Percentiles rank a stretch among this genome's conserved stretches.
phyloP scores from a whole-genome alignment of 1,140 invertebrate genomes.

The Drosophila kikkawai region DNA sequence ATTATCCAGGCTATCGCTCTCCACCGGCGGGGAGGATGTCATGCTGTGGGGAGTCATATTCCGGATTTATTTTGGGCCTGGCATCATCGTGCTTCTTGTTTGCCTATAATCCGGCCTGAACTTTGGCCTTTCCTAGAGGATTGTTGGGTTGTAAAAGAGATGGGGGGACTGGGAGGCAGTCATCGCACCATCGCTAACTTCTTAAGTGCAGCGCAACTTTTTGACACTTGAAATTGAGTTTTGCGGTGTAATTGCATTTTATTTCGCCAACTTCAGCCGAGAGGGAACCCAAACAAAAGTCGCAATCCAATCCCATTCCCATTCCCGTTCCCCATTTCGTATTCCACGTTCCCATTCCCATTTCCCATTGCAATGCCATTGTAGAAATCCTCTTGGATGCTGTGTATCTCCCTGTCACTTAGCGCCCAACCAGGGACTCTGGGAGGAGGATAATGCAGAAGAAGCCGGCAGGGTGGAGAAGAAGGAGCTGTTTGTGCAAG shows the following conservation, averaged over 20 bases:
- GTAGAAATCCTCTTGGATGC: conserved; percentile 16
- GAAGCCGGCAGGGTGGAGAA: background rate
- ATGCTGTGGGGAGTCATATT: conserved; percentile 48
- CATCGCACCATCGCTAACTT: conserved; percentile 56
- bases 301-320: conserved; percentile 41
- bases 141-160: background rate
- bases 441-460: background rate
- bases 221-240: conserved; percentile 83
- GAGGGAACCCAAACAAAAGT: conserved; percentile 51
- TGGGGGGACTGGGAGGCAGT: background rate
- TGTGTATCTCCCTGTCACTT: conserved; percentile 38
- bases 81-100: conserved; percentile 16
- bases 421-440: conserved; percentile 1
- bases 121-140: conserved; percentile 33
- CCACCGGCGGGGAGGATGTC: conserved; percentile 19
- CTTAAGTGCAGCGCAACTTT: conserved; percentile 81
- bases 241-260: conserved; percentile 83
- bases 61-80: conserved; percentile 24
- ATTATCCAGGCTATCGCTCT: conserved; percentile 35
- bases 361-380: conserved; percentile 20
- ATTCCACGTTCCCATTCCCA: conserved; percentile 13
- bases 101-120: conserved; percentile 55
- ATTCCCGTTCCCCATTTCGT: conserved; percentile 5
- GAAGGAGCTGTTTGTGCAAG: background rate
- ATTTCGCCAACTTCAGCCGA: conserved; percentile 56